These are phyloP conservation scores for Drosophila tripunctata DNA, from an alignment of 2,888 invertebrate genomes.

Conservation along the genomic window DNA sequence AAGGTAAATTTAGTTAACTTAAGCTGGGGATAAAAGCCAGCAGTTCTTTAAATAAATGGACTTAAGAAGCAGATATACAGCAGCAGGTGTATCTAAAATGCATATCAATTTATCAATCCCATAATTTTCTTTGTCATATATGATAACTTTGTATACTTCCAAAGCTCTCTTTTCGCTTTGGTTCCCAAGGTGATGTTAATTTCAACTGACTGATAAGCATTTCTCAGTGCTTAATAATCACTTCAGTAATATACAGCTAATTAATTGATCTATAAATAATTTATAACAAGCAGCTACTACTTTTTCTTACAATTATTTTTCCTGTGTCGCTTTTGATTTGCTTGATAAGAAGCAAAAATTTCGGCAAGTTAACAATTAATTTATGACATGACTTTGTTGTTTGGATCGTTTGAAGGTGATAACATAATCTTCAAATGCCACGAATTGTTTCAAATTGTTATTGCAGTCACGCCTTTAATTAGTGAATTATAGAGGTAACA, in stretches of 20 bases:
- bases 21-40: slow-evolving; percentile 3
- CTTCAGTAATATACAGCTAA: slow-evolving; percentile 42
- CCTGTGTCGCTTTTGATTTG: slow-evolving; percentile 35
- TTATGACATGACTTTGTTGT: slow-evolving; percentile 17
- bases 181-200: not conserved
- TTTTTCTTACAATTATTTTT: slow-evolving; percentile 4
- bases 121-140: no score
- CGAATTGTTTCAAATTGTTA: slow-evolving; percentile 2
- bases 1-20: slow-evolving; percentile 12
- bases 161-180: not conserved
- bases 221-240: not conserved
- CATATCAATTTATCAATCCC: no score
- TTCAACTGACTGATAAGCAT: not conserved
- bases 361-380: slow-evolving; percentile 9
- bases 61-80: not conserved
- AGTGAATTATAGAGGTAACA: not conserved
- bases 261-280: slow-evolving; percentile 57
- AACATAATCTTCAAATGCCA: slow-evolving; percentile 24
- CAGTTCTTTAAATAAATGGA: slow-evolving; percentile 1
- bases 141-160: not conserved
- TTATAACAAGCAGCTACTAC: slow-evolving; percentile 4
- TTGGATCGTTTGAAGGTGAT: slow-evolving; percentile 18
- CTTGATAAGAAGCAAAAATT: slow-evolving; percentile 11
- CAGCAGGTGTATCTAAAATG: not conserved
- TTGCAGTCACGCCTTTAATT: slow-evolving; percentile 12